Evolutionary conservation across 2,797 vertebrate genomes (phyloP), one percentile per base, ranked within the genome.

Genomic region (Acipenser oxyrinchus): DNA sequence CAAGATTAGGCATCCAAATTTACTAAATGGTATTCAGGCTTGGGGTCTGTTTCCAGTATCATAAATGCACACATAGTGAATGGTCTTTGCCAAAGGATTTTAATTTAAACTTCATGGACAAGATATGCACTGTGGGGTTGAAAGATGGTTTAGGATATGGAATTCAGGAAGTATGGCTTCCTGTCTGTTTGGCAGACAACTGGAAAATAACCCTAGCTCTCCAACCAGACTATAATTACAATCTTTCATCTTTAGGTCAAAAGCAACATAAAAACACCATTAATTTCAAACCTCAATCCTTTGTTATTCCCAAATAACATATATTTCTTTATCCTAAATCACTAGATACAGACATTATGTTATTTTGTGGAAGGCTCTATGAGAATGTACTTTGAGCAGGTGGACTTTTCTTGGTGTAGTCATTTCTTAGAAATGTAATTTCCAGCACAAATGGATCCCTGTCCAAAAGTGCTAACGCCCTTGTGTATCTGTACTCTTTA

Each of bases 1-100:
- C 78, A 85, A 79, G 79, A 82, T 88, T 84, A 83, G 81, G 8
- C 18, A 65, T 50, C 58, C 51, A 12, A 37, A 10, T 51, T 60
- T 6, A 49, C 12, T 12, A n/a, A 51, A 51, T 67, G 18, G 51
- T 13, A 48, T 8, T 12, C 12, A 18, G 66, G 23, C 15, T 15
- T 12, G n/a, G 50, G 60, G 12, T 57, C n/a, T 66, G 6, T 64
- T 9, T 48, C 57, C 10, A 48, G 48, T 63, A 18, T 49, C 37
- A 37, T 0, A 62, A 48, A 57, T 49, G 37, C 52, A 67, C 64
- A 67, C 63, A 59, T 64, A 58, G 65, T 37, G 49, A 11, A 51
- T 51, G 51, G 51, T 69, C 65, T 50, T 48, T 67, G 55, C 49
- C 62, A 59, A 49, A n/a, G 55, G 65, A 23, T 67, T 70, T 63